These are phyloP conservation scores for Diabrotica undecimpunctata DNA, from an alignment of 1,140 invertebrate species.

Conservation along the genomic window DNA sequence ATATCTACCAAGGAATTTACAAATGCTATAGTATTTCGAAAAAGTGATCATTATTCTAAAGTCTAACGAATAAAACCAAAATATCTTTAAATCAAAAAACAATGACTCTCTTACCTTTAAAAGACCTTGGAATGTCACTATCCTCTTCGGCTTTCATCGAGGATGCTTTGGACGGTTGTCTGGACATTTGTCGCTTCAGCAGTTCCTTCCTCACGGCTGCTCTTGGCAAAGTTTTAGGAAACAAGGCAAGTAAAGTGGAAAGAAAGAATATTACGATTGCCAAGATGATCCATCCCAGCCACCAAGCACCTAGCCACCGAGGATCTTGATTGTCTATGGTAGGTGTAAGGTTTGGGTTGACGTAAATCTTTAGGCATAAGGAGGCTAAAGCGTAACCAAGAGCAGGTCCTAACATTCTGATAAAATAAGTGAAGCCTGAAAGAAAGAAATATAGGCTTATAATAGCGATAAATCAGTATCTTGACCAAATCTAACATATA, in stretches of 20 bases:
- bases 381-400: slow-evolving; percentile 69
- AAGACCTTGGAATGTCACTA: slow-evolving; percentile 41
- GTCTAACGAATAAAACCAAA: too few relatives aligned
- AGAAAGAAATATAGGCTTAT: slow-evolving; percentile 8
- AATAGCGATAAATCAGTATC: too few relatives aligned
- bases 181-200: slow-evolving; percentile 48
- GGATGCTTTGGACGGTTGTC: slow-evolving; percentile 43
- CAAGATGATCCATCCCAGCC: slow-evolving; percentile 73
- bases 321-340: slow-evolving; percentile 66
- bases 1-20: too few relatives aligned
- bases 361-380: slow-evolving; percentile 65
- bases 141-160: slow-evolving; percentile 42
- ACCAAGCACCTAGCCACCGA: slow-evolving; percentile 75
- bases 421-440: slow-evolving; percentile 64
- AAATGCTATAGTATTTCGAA: too few relatives aligned
- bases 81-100: too few relatives aligned
- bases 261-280: slow-evolving; percentile 62
- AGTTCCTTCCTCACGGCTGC: slow-evolving; percentile 54
- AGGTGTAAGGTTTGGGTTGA: slow-evolving; percentile 64
- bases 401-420: slow-evolving; percentile 68
- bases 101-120: slow-evolving; percentile 38
- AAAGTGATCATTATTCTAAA: too few relatives aligned
- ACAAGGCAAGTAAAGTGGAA: slow-evolving; percentile 60
- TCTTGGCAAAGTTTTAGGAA: slow-evolving; percentile 62
- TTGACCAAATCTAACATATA: too few relatives aligned